These are phyloP conservation scores for Pogonus chalceus DNA, from an alignment of 1,140 invertebrate species.

Conservation along the genomic window DNA sequence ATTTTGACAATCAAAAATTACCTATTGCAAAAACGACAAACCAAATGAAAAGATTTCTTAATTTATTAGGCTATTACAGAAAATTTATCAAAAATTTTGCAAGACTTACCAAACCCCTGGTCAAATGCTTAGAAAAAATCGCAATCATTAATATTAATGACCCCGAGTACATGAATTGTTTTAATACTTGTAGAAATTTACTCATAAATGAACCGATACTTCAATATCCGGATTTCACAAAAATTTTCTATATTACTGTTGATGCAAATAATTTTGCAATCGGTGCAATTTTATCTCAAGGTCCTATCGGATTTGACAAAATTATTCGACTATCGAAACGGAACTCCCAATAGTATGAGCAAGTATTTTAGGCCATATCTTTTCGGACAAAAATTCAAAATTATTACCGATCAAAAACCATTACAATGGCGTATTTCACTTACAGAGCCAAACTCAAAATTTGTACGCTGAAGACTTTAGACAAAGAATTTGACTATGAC, in stretches of 20 bases:
- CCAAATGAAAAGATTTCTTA: neutral
- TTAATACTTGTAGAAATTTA: conserved; percentile 4
- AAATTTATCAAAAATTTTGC: conserved; percentile 23
- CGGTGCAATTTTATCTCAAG: conserved; percentile 31
- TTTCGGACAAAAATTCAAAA: neutral
- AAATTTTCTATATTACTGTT: conserved; percentile 33
- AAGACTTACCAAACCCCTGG: conserved; percentile 23
- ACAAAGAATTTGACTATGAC: neutral
- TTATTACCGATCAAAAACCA: neutral
- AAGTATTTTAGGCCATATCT: neutral
- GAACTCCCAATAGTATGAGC: conserved; percentile 29
- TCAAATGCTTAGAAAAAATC: conserved; percentile 21
- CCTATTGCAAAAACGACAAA: neutral
- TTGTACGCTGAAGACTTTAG: neutral
- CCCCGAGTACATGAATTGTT: neutral
- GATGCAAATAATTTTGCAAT: conserved; percentile 30
- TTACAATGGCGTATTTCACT: neutral
- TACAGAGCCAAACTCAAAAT: neutral
- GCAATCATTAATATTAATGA: conserved; percentile 8
- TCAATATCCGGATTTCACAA: conserved; percentile 34
- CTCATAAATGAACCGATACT: conserved; percentile 17
- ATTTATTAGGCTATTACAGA: conserved; percentile 16
- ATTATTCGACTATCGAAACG: conserved; percentile 9
- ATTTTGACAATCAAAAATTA: too few species aligned
- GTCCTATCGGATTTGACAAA: neutral